A percentile compares a stretch with the other conserved stretches of the same genome.
phyloP scores from a whole-genome alignment of 2,888 invertebrate genomes.

The Pelosia muscerda region DNA sequence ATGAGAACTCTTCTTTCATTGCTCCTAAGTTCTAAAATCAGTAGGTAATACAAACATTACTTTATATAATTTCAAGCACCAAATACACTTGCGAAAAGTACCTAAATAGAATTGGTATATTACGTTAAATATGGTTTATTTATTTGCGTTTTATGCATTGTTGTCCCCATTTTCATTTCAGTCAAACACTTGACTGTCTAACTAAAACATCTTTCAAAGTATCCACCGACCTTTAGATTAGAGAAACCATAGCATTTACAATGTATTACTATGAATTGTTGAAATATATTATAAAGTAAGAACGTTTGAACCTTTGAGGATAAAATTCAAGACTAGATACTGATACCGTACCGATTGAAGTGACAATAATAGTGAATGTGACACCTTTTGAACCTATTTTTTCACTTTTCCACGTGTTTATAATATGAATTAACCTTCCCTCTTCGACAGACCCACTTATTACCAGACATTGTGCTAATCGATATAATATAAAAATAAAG shows the following conservation, averaged over 20 bases:
- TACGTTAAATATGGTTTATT: too few species aligned
- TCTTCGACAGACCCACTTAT: conserved; percentile 49
- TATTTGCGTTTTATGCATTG: background rate
- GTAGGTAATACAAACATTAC: too few species aligned
- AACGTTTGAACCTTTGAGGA: background rate
- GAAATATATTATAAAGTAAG: background rate
- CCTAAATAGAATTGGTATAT: background rate
- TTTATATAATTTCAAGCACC: too few species aligned
- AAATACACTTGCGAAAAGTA: background rate
- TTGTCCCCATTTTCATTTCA: background rate
- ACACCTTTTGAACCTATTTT: conserved; percentile 70
- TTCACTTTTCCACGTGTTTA: conserved; percentile 78
- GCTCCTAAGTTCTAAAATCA: background rate
- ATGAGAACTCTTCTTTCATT: background rate
- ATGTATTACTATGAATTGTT: background rate
- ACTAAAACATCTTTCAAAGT: background rate
- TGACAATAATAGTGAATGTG: conserved; percentile 78
- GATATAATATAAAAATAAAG: conserved; percentile 53
- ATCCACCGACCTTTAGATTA: background rate
- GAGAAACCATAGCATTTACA: background rate
- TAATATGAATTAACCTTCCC: conserved; percentile 49
- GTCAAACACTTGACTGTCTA: too few species aligned
- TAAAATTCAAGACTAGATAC: background rate
- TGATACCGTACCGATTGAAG: conserved; percentile 35
- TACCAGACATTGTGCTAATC: conserved; percentile 59